Evolutionary conservation across 2,888 invertebrate genomes (phyloP).

Genomic region (Cephus pygmeus): DNA sequence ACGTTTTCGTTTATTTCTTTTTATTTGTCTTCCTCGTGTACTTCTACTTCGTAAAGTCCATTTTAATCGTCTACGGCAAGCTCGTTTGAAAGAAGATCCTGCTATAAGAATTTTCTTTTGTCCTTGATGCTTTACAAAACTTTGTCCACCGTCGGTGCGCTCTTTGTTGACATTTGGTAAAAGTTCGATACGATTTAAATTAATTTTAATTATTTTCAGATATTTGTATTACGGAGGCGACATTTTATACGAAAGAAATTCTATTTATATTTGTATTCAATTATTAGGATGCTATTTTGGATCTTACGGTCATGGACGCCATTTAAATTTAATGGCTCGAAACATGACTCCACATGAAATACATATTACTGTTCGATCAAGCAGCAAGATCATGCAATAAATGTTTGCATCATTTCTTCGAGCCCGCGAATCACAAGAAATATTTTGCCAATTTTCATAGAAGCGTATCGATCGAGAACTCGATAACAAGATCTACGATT

Average conservation of each 20-base stretch:
- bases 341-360: background rate
- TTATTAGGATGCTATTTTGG: background rate
- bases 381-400: background rate
- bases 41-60: background rate
- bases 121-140: too few species aligned
- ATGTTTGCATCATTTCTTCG: background rate
- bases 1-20: background rate
- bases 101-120: background rate
- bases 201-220: background rate
- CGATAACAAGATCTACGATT: background rate
- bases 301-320: background rate
- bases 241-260: background rate
- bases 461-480: background rate
- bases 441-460: background rate
- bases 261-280: background rate
- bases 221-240: background rate
- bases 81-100: background rate
- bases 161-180: too few species aligned
- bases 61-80: background rate
- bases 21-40: background rate
- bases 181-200: background rate
- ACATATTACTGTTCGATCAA: too few species aligned
- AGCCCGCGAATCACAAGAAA: background rate
- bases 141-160: too few species aligned
- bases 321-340: background rate